phyloP scores from a whole-genome alignment of 2,888 invertebrate species.

The Limnephilus auricula region DNA sequence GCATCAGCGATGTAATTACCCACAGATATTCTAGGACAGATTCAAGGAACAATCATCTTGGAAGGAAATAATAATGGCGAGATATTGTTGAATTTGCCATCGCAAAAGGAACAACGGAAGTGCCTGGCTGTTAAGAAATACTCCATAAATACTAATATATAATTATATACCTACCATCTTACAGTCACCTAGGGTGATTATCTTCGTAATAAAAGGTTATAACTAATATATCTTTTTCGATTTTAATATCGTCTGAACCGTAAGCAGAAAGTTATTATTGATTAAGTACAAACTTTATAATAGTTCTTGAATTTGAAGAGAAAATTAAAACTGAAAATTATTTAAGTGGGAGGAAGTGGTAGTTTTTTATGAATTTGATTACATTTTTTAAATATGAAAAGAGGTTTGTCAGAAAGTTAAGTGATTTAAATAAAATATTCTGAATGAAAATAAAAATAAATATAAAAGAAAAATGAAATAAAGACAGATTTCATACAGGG shows the following conservation, averaged over 20 bases:
- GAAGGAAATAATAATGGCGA: not conserved
- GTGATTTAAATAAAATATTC: too few relatives aligned
- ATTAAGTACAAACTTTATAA: too few relatives aligned
- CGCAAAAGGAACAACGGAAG: not conserved
- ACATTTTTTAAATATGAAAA: too few relatives aligned
- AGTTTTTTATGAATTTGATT: too few relatives aligned
- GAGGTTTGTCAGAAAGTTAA: too few relatives aligned
- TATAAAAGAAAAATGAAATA: too few relatives aligned
- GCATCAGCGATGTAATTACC: conserved; percentile 5
- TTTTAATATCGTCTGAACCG: not conserved
- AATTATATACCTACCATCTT: not conserved
- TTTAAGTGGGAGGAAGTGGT: too few relatives aligned
- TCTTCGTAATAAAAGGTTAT: not conserved
- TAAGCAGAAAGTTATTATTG: not conserved
- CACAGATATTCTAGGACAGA: conserved; percentile 11
- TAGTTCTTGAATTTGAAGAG: too few relatives aligned
- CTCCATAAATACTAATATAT: not conserved
- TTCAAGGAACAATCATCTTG: not conserved
- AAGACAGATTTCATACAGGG: too few relatives aligned
- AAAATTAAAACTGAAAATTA: too few relatives aligned
- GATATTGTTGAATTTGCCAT: not conserved
- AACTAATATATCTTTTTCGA: not conserved
- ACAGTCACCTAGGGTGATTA: not conserved
- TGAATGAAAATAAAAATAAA: too few relatives aligned
- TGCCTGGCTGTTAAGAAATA: not conserved